Evolutionary conservation across 2,888 invertebrate genomes (phyloP).

Genomic region (Adela reaumurella): DNA sequence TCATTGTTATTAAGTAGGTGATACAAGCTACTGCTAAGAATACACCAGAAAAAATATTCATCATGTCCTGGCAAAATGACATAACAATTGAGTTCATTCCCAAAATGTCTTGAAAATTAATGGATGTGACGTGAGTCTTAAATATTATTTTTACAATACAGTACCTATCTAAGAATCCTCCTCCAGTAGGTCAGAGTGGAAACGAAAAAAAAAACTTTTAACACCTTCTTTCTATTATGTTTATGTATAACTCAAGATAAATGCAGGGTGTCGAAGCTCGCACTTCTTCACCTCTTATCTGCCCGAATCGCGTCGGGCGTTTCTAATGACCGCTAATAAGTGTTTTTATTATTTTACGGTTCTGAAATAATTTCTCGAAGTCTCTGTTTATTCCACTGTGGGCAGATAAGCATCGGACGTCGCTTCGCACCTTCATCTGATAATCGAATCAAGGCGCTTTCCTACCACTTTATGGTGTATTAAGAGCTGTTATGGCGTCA

Average conservation of each 20-base stretch:
- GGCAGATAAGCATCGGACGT: slow-evolving; percentile 56
- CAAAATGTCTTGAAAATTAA: too few relatives aligned
- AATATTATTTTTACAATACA: too few relatives aligned
- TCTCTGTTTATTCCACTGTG: slow-evolving; percentile 35
- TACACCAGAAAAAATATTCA: too few relatives aligned
- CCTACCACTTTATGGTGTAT: slow-evolving; percentile 49
- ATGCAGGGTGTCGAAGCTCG: slow-evolving; percentile 12
- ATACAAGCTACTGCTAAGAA: too few relatives aligned
- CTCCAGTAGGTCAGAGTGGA: too few relatives aligned
- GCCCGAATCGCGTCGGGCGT: slow-evolving; percentile 45
- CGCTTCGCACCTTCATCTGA: slow-evolving; percentile 56
- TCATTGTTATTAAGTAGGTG: too few relatives aligned
- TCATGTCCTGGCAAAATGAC: too few relatives aligned
- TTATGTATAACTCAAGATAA: slow-evolving; percentile 36
- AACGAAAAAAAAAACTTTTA: not conserved
- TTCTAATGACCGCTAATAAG: slow-evolving; percentile 53
- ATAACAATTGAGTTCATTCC: too few relatives aligned
- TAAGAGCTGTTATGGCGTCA: slow-evolving; percentile 34
- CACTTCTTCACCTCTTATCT: slow-evolving; percentile 22
- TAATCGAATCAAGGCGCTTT: slow-evolving; percentile 55
- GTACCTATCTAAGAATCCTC: too few relatives aligned
- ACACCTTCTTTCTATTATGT: slow-evolving; percentile 24
- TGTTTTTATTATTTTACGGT: slow-evolving; percentile 53
- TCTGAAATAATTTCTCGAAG: slow-evolving; percentile 54
- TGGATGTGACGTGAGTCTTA: too few relatives aligned